These are phyloP conservation scores for Cephus cinctus DNA, from an alignment of 1,140 invertebrate species.

Conservation along the genomic window DNA sequence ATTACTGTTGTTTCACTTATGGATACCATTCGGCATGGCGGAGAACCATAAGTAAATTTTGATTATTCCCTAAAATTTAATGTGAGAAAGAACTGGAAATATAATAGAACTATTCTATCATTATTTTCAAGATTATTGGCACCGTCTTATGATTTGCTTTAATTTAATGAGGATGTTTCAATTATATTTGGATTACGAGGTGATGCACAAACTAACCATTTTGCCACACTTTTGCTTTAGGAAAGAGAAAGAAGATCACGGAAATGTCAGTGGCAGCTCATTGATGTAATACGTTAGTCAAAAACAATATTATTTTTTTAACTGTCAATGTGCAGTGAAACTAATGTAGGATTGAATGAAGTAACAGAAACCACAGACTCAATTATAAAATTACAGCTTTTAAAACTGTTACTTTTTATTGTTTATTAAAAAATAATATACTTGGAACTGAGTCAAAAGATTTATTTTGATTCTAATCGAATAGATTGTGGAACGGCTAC, in stretches of 20 bases:
- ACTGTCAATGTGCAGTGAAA: too few species aligned
- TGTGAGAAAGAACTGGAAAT: background rate
- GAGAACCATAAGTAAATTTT: background rate
- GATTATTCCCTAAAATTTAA: background rate
- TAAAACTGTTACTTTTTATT: too few species aligned
- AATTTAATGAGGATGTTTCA: conserved; percentile 11
- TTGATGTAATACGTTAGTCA: conserved; percentile 7
- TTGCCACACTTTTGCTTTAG: conserved; percentile 14
- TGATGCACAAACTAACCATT: conserved; percentile 15
- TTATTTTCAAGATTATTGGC: background rate
- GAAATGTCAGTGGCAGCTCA: background rate
- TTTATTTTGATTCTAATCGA: too few species aligned
- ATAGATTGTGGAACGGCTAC: too few species aligned
- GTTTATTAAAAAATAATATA: too few species aligned
- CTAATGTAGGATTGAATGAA: too few species aligned
- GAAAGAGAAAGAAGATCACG: conserved; percentile 18
- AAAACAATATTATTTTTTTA: too few species aligned
- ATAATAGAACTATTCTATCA: conserved; percentile 13
- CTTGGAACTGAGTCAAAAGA: too few species aligned
- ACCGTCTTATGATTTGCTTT: background rate
- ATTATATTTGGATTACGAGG: conserved; percentile 17
- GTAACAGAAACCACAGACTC: too few species aligned
- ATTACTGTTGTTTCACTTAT: background rate
- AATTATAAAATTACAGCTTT: too few species aligned
- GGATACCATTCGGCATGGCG: background rate